Conservation (phyloP, 2,113 vertebrate genomes). For the Cochlearius cochlearius region DNA sequence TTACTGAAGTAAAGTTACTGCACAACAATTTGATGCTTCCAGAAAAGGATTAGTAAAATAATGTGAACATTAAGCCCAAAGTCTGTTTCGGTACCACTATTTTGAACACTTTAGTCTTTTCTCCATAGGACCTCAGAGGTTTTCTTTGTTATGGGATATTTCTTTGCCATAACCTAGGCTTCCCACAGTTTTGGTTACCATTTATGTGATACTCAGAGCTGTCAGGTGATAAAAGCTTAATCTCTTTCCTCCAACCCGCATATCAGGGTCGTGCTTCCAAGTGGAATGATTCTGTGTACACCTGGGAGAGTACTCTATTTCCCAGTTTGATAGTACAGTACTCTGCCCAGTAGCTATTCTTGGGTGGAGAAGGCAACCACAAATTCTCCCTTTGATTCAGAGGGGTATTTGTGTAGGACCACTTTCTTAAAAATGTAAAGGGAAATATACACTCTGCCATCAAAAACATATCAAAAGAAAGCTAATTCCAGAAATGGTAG, state of each 20-base stretch:
- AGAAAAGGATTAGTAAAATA: neutral
- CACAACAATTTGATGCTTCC: neutral
- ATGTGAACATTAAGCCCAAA: neutral
- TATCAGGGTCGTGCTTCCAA: neutral
- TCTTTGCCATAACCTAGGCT: neutral
- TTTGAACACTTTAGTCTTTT: neutral
- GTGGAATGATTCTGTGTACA: neutral
- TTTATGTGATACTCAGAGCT: neutral
- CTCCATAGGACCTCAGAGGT: neutral
- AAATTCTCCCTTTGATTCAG: neutral
- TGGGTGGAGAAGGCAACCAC: neutral
- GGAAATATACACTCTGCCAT: neutral
- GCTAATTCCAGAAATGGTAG: neutral
- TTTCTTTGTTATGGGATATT: neutral
- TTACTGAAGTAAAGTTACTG: neutral
- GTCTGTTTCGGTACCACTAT: neutral
- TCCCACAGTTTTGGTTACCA: neutral
- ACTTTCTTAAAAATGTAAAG: neutral
- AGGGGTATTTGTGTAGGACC: neutral
- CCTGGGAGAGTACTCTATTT: neutral
- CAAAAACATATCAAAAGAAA: neutral
- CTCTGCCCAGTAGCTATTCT: neutral
- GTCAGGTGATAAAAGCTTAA: neutral
- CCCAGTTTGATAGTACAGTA: neutral
- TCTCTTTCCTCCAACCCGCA: neutral